A percentile compares a stretch with the other conserved stretches of the same genome.
phyloP scores from a whole-genome alignment of 2,888 invertebrate genomes.

The Pardosa pseudoannulata region DNA sequence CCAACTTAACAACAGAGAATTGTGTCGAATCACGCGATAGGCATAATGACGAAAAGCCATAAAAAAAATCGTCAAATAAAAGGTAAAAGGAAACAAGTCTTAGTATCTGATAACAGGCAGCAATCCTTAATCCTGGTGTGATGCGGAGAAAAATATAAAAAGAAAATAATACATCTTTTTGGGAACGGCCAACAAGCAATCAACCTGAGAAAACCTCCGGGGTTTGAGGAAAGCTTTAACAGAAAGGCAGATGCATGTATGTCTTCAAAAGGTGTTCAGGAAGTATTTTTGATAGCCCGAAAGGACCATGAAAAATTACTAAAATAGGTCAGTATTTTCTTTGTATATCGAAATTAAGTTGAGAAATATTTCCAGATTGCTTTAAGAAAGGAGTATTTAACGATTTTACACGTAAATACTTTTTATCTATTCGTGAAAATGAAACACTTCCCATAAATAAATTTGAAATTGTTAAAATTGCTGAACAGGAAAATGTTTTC shows the following conservation, averaged over 20 bases:
- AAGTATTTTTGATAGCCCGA: background rate
- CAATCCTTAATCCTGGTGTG: constrained; percentile 5
- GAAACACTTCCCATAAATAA: no score
- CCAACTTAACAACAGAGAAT: background rate
- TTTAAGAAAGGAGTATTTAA: no score
- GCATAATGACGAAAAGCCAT: background rate
- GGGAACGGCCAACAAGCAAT: background rate
- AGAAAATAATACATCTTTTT: background rate
- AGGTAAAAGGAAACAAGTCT: background rate
- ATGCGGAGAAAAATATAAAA: background rate
- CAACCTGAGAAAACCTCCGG: background rate
- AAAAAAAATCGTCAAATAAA: constrained; percentile 3
- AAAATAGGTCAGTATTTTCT: constrained; percentile 3
- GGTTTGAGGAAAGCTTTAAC: background rate
- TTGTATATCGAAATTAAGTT: no score
- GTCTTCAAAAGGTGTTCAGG: background rate
- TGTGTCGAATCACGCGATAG: background rate
- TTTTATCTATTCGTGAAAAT: no score
- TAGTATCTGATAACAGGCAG: constrained; percentile 2
- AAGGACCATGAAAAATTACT: background rate
- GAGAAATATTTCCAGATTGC: no score
- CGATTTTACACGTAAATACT: no score
- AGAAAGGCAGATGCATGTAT: background rate
- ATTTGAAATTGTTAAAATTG: no score
- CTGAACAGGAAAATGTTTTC: no score